These are phyloP conservation scores for Chydorus sphaericus DNA, from an alignment of 2,888 invertebrate species.

Conservation along the genomic window DNA sequence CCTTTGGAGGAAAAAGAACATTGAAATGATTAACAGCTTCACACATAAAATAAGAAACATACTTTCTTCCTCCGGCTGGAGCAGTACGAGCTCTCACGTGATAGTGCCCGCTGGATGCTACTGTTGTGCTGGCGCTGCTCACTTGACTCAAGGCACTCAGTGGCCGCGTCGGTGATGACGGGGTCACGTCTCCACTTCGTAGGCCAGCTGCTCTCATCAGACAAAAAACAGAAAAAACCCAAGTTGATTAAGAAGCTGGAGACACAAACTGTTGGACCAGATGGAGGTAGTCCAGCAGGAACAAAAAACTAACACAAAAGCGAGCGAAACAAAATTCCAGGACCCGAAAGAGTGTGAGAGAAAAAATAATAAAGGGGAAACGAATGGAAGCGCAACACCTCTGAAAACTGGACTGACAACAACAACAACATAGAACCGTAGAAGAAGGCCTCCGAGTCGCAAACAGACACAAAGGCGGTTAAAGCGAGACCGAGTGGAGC, in stretches of 20 bases:
- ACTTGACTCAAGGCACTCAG: conserved; percentile 70
- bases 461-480: no score
- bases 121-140: conserved; percentile 26
- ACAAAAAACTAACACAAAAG: no score
- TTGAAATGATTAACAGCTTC: neutral
- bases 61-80: conserved; percentile 22
- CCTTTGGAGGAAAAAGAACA: conserved; percentile 31
- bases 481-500: no score
- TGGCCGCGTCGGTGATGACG: conserved; percentile 56
- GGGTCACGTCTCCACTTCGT: conserved; percentile 47
- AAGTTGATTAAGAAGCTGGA: neutral
- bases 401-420: no score
- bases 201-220: neutral
- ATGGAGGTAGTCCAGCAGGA: no score
- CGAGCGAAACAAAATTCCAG: no score
- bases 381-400: neutral
- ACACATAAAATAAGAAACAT: neutral
- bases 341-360: neutral
- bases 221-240: neutral
- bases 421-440: no score
- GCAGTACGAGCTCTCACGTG: conserved; percentile 35
- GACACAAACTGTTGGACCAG: no score
- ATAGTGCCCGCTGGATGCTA: conserved; percentile 9
- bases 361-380: neutral
- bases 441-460: no score